phyloP scores from a whole-genome alignment of 2,113 vertebrate species.

The Lepus americanus region DNA sequence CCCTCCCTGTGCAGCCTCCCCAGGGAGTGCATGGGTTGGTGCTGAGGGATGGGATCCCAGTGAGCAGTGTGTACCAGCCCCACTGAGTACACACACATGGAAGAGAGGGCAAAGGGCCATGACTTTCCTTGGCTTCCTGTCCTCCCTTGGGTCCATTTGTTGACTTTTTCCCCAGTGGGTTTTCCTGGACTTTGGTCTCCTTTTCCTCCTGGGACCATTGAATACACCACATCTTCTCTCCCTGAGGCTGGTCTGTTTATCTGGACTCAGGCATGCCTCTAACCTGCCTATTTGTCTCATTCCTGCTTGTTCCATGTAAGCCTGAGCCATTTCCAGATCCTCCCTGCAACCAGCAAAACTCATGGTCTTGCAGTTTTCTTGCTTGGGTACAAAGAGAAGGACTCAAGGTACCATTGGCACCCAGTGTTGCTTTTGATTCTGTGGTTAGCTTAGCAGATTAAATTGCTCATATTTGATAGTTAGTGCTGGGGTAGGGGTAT shows the following conservation, averaged over 20 bases:
- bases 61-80: background rate
- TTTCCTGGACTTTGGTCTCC: background rate
- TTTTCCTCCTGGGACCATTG: background rate
- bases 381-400: background rate
- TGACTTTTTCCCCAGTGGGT: background rate
- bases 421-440: background rate
- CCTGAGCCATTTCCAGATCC: background rate
- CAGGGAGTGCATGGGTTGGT: background rate
- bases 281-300: background rate
- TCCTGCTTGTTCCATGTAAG: background rate
- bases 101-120: background rate
- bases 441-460: background rate
- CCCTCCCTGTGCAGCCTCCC: too few relatives aligned
- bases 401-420: background rate
- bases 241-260: background rate
- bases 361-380: accelerated
- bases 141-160: background rate
- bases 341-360: accelerated
- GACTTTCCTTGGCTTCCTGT: background rate
- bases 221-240: background rate
- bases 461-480: background rate
- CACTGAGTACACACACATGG: background rate
- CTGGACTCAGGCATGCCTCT: background rate
- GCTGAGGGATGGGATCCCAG: background rate
- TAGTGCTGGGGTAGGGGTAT: background rate